These are phyloP conservation scores for Eupelmus urozonus DNA, from an alignment of 2,888 invertebrate species.

Conservation along the genomic window DNA sequence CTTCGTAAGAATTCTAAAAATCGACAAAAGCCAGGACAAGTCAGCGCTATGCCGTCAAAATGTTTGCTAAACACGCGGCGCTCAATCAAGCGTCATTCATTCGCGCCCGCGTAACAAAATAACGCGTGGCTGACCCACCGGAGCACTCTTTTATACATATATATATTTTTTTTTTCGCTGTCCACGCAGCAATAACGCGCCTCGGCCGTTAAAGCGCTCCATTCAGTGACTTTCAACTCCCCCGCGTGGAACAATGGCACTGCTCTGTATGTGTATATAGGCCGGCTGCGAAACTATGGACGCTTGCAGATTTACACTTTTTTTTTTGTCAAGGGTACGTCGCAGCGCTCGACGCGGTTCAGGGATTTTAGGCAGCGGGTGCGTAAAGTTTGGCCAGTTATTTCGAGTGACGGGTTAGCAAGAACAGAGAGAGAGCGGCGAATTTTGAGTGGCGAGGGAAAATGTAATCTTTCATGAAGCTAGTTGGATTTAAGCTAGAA, in stretches of 20 bases:
- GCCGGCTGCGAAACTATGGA: neutral
- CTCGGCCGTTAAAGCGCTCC: conserved; percentile 58
- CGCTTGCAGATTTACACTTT: neutral
- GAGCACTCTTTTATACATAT: neutral
- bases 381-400: too few species aligned
- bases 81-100: conserved; percentile 69
- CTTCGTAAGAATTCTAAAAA: neutral
- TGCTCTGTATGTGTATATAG: too few species aligned
- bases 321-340: too few species aligned
- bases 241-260: conserved; percentile 55
- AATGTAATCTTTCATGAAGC: too few species aligned
- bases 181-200: conserved; percentile 51
- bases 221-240: conserved; percentile 65
- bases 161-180: conserved; percentile 23
- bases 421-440: too few species aligned
- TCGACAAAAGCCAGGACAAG: conserved; percentile 1
- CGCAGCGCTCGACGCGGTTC: too few species aligned
- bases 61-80: conserved; percentile 63
- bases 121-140: conserved; percentile 60
- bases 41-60: conserved; percentile 7
- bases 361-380: too few species aligned
- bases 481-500: too few species aligned
- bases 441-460: too few species aligned
- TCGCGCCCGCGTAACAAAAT: conserved; percentile 63
- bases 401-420: too few species aligned